phyloP scores from a whole-genome alignment of 2,113 vertebrate species.

The Ptilonorhynchus violaceus region DNA sequence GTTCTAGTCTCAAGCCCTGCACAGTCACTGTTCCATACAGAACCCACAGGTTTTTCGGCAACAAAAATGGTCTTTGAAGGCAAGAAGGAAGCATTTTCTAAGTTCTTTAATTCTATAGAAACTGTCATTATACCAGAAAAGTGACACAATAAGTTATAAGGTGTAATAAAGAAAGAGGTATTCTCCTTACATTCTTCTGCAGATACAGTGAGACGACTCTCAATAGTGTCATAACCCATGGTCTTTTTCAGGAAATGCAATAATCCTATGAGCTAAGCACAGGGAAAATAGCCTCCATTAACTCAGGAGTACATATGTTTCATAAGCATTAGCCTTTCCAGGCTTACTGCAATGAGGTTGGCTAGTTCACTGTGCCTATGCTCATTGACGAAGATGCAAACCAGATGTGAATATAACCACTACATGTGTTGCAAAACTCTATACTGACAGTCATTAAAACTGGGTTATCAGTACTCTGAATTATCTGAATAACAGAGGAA shows the following conservation, averaged over 20 bases:
- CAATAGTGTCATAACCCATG: background rate
- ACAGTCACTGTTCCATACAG: background rate
- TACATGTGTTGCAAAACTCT: background rate
- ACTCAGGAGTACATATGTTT: background rate
- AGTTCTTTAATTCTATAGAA: background rate
- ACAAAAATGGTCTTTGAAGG: background rate
- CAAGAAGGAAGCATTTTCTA: background rate
- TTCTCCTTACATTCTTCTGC: background rate
- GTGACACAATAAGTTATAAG: background rate
- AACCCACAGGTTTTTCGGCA: background rate
- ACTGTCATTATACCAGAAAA: background rate
- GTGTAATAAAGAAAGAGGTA: background rate
- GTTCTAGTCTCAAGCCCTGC: background rate
- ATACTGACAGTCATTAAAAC: rapidly evolving
- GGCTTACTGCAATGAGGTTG: background rate
- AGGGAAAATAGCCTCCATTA: background rate
- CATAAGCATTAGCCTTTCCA: background rate
- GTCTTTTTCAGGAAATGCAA: background rate
- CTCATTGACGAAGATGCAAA: background rate
- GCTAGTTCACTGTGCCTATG: background rate
- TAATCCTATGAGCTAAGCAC: background rate
- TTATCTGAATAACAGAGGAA: background rate
- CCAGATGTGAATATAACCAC: background rate
- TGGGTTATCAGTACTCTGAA: background rate
- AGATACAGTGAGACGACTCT: background rate